A percentile compares a stretch with the other conserved stretches of the same genome.
Evolutionary conservation across 37 sponge, comb jelly and placozoan species (phyloP).

Genomic region (Diacarnus erythraeanus): DNA sequence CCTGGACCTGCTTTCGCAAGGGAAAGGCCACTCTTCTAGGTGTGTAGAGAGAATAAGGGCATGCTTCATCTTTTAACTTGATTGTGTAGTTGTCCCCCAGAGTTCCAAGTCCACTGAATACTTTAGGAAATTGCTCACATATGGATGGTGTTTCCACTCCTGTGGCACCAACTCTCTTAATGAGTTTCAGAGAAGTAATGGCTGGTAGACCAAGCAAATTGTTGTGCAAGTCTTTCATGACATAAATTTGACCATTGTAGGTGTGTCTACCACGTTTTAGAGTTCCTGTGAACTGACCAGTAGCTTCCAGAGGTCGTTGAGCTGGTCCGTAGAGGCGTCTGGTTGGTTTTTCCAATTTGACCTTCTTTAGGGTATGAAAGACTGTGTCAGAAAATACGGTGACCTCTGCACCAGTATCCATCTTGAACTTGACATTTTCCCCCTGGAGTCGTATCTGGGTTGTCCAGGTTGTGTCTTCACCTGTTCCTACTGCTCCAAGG

Average conservation of each 20-base stretch:
- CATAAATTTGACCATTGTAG: constrained; percentile 13
- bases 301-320: constrained; percentile 7
- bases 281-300: constrained; percentile 27
- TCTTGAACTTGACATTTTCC: constrained; percentile 31
- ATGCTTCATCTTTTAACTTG: constrained; percentile 27
- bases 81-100: constrained; percentile 33
- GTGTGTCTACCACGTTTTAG: neutral
- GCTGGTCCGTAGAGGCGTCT: constrained; percentile 55
- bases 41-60: constrained; percentile 25
- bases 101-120: constrained; percentile 47
- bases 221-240: constrained; percentile 29
- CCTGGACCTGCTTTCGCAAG: constrained; percentile 21
- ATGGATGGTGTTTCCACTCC: neutral
- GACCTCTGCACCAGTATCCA: constrained; percentile 70
- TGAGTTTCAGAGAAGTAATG: constrained; percentile 36
- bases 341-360: constrained; percentile 4
- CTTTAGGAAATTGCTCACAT: constrained; percentile 4
- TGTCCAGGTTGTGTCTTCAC: constrained; percentile 23
- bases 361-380: constrained; percentile 18
- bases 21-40: constrained; percentile 31
- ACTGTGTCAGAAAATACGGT: constrained; percentile 37
- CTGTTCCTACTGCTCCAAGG: constrained; percentile 4
- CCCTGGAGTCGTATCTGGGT: constrained; percentile 8
- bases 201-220: constrained; percentile 55
- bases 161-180: constrained; percentile 11